Conservation (phyloP, 1,140 invertebrate genomes). For the Drosophila tsacasi region DNA sequence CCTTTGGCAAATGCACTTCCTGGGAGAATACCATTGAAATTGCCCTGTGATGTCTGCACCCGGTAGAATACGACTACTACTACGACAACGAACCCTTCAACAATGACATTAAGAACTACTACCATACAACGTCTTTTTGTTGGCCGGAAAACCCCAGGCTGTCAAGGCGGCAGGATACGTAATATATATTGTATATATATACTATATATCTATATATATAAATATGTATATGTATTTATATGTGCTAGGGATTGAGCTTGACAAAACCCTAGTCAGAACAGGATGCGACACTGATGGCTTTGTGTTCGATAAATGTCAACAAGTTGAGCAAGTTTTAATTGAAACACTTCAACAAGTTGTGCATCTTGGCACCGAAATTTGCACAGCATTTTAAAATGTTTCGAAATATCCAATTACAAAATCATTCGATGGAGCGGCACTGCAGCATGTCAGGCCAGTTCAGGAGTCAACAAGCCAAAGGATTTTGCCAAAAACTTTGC, state of each 20-base stretch:
- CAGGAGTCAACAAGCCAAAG: conserved; percentile 67
- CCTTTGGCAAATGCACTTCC: conserved; percentile 51
- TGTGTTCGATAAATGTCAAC: conserved; percentile 80
- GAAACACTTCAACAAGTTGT: conserved; percentile 66
- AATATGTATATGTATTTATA: background rate
- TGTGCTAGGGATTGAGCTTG: conserved; percentile 11
- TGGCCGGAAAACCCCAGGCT: conserved; percentile 17
- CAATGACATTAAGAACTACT: conserved; percentile 62
- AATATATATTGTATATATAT: background rate
- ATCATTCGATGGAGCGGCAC: conserved; percentile 47
- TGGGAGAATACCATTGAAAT: conserved; percentile 22
- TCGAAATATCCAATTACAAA: conserved; percentile 53
- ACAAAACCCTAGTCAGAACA: conserved; percentile 30
- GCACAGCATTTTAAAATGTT: conserved; percentile 46
- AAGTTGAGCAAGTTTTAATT: conserved; percentile 80
- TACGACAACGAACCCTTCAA: conserved; percentile 38
- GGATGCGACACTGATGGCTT: conserved; percentile 46
- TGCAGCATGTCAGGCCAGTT: conserved; percentile 62
- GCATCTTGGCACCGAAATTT: conserved; percentile 58
- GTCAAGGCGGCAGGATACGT: conserved; percentile 22
- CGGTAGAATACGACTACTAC: conserved; percentile 11
- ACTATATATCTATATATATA: background rate
- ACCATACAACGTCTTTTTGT: conserved; percentile 43
- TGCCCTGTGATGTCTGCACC: conserved; percentile 17
- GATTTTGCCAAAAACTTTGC: conserved; percentile 51